Base-by-base conservation (phyloP, 2,888 invertebrate species). In the Drosophila ustulata region DNA sequence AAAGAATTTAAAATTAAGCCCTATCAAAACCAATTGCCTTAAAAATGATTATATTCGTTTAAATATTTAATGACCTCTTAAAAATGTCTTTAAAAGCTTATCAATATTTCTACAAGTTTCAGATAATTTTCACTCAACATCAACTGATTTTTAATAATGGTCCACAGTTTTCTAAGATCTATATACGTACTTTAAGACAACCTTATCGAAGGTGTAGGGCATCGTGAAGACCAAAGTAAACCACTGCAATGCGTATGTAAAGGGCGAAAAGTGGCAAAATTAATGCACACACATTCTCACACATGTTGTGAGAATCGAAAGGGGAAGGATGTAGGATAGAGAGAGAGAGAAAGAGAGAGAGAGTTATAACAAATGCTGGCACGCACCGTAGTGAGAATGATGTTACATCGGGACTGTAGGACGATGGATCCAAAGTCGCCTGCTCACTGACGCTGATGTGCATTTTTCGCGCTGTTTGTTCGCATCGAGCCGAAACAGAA, bases 271-370 rank as follows among this genome's bases (percentile, higher is more conserved):
- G 66, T 79, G 78, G 77, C 77, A 80, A 78, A 76, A 78, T 82
- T 76, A 83, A 86, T 83, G 83, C 67, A 76, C 82, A 88, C 76
- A 78, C 67, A 70, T 37, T 51, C 41, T 52, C 55, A 71, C 51
- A 49, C 39, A 51, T 7, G 46, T 34, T 57, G 13, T 5, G 9
- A 41, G 7, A 32, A 8, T 13, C 13, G 28, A 4, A 18, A 13
- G 13, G 30, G 5, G 13, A 13, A 8, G n/a, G 4, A 8, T 4
- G 9, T 3, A 4, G 3, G 51, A 1, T 1, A 4, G 1, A 8
- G 5, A 47, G 45, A 13, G 56, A 34, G 6, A 55, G 13, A 62
- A n/a, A n/a, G n/a, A n/a, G n/a, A n/a, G n/a, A n/a, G n/a, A n/a
- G 18, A 62, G n/a, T 37, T 28, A 66, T 39, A 77, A 72, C 80